Conservation (phyloP, 2,113 vertebrate genomes). For the Colistium nudipinnis region DNA sequence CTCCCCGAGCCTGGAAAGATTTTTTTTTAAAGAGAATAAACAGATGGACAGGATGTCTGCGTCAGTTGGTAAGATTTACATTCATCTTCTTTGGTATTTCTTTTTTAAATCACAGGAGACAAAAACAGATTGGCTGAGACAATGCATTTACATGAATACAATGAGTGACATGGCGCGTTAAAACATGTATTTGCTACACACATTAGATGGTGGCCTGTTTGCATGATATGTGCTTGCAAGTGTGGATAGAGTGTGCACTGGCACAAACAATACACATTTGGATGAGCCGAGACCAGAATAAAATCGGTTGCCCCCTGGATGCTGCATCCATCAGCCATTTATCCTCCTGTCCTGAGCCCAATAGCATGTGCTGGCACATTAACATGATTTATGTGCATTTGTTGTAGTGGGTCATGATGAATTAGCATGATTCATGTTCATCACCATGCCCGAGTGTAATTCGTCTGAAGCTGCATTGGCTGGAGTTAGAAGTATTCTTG, state of each 20-base stretch:
- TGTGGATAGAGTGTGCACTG: background rate
- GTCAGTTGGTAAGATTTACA: background rate
- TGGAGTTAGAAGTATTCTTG: background rate
- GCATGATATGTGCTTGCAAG: background rate
- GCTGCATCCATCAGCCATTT: background rate
- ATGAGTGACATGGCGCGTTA: background rate
- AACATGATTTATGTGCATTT: background rate
- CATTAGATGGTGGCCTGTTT: background rate
- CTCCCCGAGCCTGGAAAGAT: background rate
- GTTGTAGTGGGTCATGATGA: too few species aligned
- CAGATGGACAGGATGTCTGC: background rate
- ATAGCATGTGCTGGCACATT: background rate
- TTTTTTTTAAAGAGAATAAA: constrained; percentile 1
- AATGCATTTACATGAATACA: background rate
- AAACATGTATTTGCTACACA: background rate
- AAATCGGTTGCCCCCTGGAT: too few species aligned
- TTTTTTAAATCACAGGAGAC: background rate
- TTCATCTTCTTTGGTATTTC: background rate
- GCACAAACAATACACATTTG: too few species aligned
- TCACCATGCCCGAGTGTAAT: background rate
- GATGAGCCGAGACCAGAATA: too few species aligned
- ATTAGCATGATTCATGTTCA: background rate
- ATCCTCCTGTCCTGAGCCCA: background rate
- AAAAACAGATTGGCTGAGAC: background rate
- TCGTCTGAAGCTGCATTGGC: background rate